Conservation (phyloP, 2,888 invertebrate genomes). For the Erebia epiphron region DNA sequence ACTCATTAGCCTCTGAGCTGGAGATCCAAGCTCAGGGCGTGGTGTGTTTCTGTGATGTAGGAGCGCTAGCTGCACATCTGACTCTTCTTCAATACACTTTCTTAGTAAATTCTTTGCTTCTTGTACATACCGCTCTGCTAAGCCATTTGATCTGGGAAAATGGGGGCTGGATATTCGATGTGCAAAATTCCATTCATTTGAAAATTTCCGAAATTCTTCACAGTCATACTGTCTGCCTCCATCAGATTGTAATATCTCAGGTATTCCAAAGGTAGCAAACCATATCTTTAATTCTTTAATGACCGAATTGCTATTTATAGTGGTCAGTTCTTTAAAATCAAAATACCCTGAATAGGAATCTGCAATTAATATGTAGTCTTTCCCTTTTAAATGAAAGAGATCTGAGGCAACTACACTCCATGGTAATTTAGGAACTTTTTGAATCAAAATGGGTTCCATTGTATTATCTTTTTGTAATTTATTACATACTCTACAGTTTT, state of each 20-base stretch:
- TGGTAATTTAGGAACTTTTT: not conserved
- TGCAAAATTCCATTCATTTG: not conserved
- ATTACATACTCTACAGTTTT: not conserved
- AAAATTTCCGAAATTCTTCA: not conserved
- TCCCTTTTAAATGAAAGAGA: constrained; percentile 1
- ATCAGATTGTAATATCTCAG: not conserved
- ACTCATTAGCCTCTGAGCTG: constrained; percentile 5
- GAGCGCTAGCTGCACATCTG: constrained; percentile 8
- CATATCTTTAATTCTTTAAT: not conserved
- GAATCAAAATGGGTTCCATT: not conserved
- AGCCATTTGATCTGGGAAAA: not conserved
- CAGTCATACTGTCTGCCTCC: not conserved
- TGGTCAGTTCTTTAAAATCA: constrained; percentile 1
- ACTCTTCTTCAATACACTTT: constrained; percentile 5
- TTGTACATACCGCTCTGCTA: not conserved
- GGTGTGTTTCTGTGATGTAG: constrained; percentile 18
- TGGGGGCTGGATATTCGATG: not conserved
- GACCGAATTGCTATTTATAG: not conserved
- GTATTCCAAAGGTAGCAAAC: not conserved
- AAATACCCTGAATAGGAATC: not conserved
- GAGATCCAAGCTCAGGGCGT: constrained; percentile 7
- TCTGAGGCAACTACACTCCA: not conserved
- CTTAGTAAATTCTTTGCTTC: not conserved
- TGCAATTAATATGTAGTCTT: not conserved
- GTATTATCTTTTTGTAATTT: not conserved